These are phyloP conservation scores for Rhabdornis inornatus DNA, from an alignment of 2,113 vertebrate species.

Conservation along the genomic window DNA sequence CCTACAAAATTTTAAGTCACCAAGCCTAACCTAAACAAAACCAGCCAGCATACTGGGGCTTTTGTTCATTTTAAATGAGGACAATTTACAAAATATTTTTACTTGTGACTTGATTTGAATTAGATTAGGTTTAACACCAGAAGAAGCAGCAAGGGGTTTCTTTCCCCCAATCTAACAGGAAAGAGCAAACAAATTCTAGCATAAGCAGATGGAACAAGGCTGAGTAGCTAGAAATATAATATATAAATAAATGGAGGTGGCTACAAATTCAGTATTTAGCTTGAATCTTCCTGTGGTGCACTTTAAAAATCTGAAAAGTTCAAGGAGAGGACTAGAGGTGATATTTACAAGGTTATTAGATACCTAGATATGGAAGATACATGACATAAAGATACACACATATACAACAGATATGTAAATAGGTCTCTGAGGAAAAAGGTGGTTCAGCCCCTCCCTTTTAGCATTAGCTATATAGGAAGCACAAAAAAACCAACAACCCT, in stretches of 20 bases:
- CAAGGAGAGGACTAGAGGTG: background rate
- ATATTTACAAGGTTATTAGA: background rate
- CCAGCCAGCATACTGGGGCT: accelerated
- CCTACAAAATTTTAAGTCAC: background rate
- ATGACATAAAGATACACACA: background rate
- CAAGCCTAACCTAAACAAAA: background rate
- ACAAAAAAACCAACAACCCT: accelerated
- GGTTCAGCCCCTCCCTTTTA: background rate
- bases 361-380: background rate
- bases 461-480: background rate
- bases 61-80: background rate
- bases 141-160: background rate
- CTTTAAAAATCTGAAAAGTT: background rate
- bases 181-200: background rate
- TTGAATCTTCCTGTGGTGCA: background rate
- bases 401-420: background rate
- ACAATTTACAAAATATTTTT: background rate
- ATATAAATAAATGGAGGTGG: background rate
- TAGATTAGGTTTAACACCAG: background rate
- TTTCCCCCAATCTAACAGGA: background rate
- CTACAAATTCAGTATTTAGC: background rate
- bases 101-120: background rate
- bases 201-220: background rate
- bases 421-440: background rate
- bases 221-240: background rate